These are phyloP conservation scores for Caenorhabditis sulstoni DNA, from an alignment of 2,888 invertebrate species.

Conservation along the genomic window DNA sequence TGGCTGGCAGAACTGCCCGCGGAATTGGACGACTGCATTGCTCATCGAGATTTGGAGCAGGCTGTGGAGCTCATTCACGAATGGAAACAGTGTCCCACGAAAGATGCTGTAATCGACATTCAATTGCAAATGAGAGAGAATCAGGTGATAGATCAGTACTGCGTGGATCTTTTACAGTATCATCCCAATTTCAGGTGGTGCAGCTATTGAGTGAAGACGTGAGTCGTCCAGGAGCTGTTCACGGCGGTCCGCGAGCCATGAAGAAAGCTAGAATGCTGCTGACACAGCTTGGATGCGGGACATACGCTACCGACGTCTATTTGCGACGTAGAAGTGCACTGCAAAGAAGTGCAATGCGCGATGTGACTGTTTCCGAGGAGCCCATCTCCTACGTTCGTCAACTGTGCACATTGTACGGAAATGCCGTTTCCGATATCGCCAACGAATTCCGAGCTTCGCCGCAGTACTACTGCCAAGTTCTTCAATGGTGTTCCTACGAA, in stretches of 20 bases:
- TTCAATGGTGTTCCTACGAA: slow-evolving; percentile 79
- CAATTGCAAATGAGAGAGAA: slow-evolving; percentile 75
- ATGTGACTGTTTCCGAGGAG: slow-evolving; percentile 69
- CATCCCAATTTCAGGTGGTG: slow-evolving; percentile 66
- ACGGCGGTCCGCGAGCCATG: slow-evolving; percentile 77
- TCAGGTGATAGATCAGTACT: too few relatives aligned
- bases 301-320: slow-evolving; percentile 78
- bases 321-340: slow-evolving; percentile 71
- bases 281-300: slow-evolving; percentile 69
- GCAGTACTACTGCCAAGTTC: slow-evolving; percentile 72
- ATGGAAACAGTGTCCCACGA: slow-evolving; percentile 76
- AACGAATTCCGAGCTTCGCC: slow-evolving; percentile 71
- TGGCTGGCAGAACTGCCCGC: slow-evolving; percentile 77
- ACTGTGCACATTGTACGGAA: slow-evolving; percentile 65
- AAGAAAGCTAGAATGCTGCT: slow-evolving; percentile 68
- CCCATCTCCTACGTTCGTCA: slow-evolving; percentile 78
- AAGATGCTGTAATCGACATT: slow-evolving; percentile 71
- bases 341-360: slow-evolving; percentile 67
- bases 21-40: slow-evolving; percentile 78
- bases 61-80: slow-evolving; percentile 79
- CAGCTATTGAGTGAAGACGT: slow-evolving; percentile 76
- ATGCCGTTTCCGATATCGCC: slow-evolving; percentile 74
- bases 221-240: slow-evolving; percentile 74
- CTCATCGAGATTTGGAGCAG: slow-evolving; percentile 76
- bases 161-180: too few relatives aligned